Conservation (phyloP, 2,113 vertebrate species). For the Macquaria australasica region DNA sequence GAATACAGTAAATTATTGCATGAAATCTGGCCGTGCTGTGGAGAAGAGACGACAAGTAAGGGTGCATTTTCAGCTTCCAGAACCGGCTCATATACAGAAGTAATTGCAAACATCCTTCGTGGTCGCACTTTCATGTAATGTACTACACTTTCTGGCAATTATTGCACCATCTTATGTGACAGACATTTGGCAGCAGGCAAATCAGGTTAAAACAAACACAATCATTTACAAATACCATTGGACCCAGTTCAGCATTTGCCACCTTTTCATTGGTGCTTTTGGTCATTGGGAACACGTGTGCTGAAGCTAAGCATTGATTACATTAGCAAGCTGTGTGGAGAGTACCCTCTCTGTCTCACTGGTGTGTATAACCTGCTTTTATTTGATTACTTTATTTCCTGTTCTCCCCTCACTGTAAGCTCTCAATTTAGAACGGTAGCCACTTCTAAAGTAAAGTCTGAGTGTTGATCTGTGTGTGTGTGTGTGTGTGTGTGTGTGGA, state of each 20-base stretch:
- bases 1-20: too few relatives aligned
- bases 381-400: slow-evolving; percentile 75
- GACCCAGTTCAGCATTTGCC: not conserved
- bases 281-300: slow-evolving; percentile 60
- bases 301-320: slow-evolving; percentile 45
- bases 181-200: not conserved
- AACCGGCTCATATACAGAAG: not conserved
- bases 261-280: not conserved
- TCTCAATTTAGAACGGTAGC: slow-evolving; percentile 61
- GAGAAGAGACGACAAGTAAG: not conserved
- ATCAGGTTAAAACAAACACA: slow-evolving; percentile 43
- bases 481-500: not conserved
- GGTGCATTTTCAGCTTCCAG: not conserved
- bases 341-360: slow-evolving; percentile 29
- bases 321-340: slow-evolving; percentile 48
- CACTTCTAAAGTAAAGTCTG: not conserved
- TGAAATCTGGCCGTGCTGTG: not conserved
- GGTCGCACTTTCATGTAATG: not conserved
- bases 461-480: not conserved
- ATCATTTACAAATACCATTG: slow-evolving; percentile 5
- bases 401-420: slow-evolving; percentile 20
- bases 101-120: not conserved
- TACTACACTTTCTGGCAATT: not conserved
- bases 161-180: slow-evolving; percentile 2
- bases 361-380: slow-evolving; percentile 45